A percentile compares a stretch with the other conserved stretches of the same genome.
Conservation (phyloP, 2,888 invertebrate genomes). For the Galerucella calmariensis region DNA sequence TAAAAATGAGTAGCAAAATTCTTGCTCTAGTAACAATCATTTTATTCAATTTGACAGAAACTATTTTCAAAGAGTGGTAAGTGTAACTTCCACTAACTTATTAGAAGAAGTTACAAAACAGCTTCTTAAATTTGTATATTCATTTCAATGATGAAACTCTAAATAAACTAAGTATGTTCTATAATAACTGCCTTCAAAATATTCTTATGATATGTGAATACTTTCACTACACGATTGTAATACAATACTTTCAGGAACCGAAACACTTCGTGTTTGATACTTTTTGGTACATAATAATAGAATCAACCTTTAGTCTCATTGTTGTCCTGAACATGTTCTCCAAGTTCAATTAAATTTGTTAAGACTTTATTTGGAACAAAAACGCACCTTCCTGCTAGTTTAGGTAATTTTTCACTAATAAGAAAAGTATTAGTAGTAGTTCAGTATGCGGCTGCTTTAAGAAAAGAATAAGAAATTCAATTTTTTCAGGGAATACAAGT, state of each 20-base stretch:
- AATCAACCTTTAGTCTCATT: no score
- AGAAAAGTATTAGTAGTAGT: neutral
- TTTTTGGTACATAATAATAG: neutral
- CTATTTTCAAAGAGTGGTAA: neutral
- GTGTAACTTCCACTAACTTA: neutral
- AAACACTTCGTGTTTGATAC: neutral
- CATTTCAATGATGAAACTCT: neutral
- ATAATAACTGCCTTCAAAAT: no score
- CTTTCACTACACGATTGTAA: no score
- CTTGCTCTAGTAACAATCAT: neutral
- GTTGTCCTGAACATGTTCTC: no score
- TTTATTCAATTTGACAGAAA: neutral
- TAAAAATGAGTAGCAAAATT: slow-evolving; percentile 1
- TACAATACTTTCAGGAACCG: neutral
- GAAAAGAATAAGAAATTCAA: neutral
- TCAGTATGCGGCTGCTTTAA: neutral
- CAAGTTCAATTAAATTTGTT: no score
- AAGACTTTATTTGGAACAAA: no score
- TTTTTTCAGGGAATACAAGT: neutral
- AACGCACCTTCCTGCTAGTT: no score
- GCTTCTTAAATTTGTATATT: neutral
- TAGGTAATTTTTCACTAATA: neutral
- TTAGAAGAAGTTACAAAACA: neutral
- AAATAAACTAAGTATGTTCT: neutral
- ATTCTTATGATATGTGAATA: no score